Evolutionary conservation across 2,888 invertebrate genomes (phyloP).

Genomic region (Acronicta alni): DNA sequence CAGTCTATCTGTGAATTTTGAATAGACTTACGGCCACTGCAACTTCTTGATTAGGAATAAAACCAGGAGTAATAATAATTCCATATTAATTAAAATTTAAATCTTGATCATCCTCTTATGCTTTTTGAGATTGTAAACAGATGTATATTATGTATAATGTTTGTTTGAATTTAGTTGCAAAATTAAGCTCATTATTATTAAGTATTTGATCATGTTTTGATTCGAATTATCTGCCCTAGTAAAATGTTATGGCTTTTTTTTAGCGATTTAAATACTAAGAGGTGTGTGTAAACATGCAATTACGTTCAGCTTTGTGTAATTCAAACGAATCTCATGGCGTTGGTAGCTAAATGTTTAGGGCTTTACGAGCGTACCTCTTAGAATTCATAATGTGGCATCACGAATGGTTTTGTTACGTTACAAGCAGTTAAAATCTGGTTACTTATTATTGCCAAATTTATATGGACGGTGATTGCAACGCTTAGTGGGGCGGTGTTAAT

Average conservation of each 20-base stretch:
- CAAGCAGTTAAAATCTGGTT: conserved; percentile 27
- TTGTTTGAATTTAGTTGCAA: no score
- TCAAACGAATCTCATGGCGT: conserved; percentile 64
- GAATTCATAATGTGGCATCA: conserved; percentile 68
- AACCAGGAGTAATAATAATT: conserved; percentile 29
- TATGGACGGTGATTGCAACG: conserved; percentile 9
- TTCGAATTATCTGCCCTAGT: no score
- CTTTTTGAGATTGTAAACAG: neutral
- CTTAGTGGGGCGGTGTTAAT: conserved; percentile 10
- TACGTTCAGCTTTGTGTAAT: conserved; percentile 58
- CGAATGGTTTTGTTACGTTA: conserved; percentile 56
- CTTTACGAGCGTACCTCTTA: conserved; percentile 60
- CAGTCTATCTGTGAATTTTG: conserved; percentile 79
- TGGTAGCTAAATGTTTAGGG: conserved; percentile 64
- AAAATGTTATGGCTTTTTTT: conserved; percentile 13
- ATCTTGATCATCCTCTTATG: conserved; percentile 1
- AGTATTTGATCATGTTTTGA: no score
- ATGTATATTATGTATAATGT: neutral
- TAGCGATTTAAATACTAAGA: conserved; percentile 6
- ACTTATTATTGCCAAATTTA: conserved; percentile 10
- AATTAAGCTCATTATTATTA: no score
- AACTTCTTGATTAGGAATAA: conserved; percentile 50
- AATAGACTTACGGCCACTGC: conserved; percentile 78
- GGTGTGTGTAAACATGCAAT: conserved; percentile 14
- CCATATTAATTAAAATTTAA: conserved; percentile 19